Evolutionary conservation across 2,888 invertebrate species (phyloP).

Genomic region (Euspilapteryx auroguttella): DNA sequence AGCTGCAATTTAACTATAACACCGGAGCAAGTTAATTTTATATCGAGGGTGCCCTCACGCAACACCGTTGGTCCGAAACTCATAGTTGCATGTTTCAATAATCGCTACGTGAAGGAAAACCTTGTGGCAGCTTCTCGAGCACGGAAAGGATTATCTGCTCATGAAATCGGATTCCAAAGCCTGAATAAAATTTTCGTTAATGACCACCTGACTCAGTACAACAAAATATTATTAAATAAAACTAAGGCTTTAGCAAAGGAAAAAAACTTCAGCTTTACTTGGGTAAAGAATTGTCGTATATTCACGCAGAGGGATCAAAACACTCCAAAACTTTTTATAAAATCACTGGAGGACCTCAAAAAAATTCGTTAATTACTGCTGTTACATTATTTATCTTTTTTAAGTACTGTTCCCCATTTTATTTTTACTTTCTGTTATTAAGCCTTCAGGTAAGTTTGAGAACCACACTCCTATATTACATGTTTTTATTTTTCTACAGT

Average conservation of each 20-base stretch:
- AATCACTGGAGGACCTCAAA: not conserved
- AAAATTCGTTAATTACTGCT: not conserved
- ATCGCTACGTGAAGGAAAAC: slow-evolving; percentile 10
- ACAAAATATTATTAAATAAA: slow-evolving; percentile 10
- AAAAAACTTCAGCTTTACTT: slow-evolving; percentile 6
- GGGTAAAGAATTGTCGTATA: slow-evolving; percentile 9
- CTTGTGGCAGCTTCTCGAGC: slow-evolving; percentile 9
- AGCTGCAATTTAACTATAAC: not conserved
- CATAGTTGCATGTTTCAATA: slow-evolving; percentile 7
- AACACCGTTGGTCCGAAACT: not conserved
- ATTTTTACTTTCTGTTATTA: not conserved
- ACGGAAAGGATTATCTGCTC: slow-evolving; percentile 1
- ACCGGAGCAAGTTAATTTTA: not conserved
- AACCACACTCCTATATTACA: no score
- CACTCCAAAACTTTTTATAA: not conserved
- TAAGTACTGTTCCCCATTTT: not conserved
- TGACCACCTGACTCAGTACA: slow-evolving; percentile 10
- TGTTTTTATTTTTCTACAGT: no score
- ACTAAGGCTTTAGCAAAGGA: slow-evolving; percentile 8
- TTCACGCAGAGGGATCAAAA: slow-evolving; percentile 4
- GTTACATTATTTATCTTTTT: not conserved
- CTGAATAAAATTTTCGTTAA: slow-evolving; percentile 8
- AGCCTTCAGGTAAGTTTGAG: no score
- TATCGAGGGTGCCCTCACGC: not conserved
- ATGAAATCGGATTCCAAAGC: slow-evolving; percentile 7